These are phyloP conservation scores for Scleropages formosus DNA, from an alignment of 2,797 vertebrate species.

Conservation along the genomic window DNA sequence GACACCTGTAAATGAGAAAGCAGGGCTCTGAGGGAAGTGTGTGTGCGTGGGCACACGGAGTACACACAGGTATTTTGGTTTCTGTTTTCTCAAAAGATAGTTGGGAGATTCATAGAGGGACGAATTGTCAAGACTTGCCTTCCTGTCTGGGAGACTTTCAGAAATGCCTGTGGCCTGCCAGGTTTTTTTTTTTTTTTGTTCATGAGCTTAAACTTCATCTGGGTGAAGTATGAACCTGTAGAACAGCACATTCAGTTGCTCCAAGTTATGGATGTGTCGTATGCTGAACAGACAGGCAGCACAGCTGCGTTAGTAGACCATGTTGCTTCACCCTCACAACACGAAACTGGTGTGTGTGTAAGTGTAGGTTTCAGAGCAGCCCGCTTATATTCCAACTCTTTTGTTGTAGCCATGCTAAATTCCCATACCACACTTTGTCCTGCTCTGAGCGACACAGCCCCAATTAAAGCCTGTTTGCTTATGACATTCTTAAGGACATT, in stretches of 20 bases:
- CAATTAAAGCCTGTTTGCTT: no score
- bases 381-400: background rate
- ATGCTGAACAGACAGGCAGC: background rate
- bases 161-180: slow-evolving; percentile 63
- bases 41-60: slow-evolving; percentile 57
- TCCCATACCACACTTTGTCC: background rate
- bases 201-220: slow-evolving; percentile 5
- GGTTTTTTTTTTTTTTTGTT: background rate
- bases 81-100: slow-evolving; percentile 77
- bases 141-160: slow-evolving; percentile 30
- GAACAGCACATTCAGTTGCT: background rate
- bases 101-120: slow-evolving; percentile 70
- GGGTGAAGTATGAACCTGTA: slow-evolving; percentile 11
- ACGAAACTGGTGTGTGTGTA: no score
- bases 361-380: no score
- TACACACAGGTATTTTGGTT: slow-evolving; percentile 80
- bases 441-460: no score
- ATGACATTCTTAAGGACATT: no score
- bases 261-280: background rate
- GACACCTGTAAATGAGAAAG: background rate
- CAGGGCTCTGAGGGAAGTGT: background rate
- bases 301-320: background rate
- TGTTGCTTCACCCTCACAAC: no score
- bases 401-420: background rate
- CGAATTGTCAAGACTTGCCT: slow-evolving; percentile 37